A percentile compares a stretch with the other conserved stretches of the same genome.
These are phyloP conservation scores for Berghia stephanieae DNA, from an alignment of 1,140 invertebrate species.

Conservation along the genomic window DNA sequence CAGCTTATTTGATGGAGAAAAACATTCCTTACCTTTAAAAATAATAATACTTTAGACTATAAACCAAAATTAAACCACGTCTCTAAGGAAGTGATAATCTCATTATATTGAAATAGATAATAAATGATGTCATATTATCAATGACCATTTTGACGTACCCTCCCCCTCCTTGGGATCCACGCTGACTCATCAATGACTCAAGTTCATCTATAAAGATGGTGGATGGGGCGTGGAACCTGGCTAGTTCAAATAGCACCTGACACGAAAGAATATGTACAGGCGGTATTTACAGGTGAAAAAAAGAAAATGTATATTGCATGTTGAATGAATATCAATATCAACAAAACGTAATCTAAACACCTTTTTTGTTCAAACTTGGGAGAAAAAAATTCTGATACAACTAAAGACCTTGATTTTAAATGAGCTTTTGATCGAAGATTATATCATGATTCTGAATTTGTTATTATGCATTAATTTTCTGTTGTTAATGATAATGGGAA, in stretches of 20 bases:
- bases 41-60: not conserved
- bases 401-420: no score
- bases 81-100: not conserved
- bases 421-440: no score
- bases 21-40: no score
- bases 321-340: not conserved
- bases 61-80: not conserved
- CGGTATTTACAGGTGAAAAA: not conserved
- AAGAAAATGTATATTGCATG: not conserved
- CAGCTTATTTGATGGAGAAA: no score
- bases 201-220: constrained; percentile 72
- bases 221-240: constrained; percentile 69
- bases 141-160: constrained; percentile 54
- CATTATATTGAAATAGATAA: no score
- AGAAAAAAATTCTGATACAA: not conserved
- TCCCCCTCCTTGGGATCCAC: constrained; percentile 64
- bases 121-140: no score
- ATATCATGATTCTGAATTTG: no score
- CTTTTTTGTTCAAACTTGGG: not conserved
- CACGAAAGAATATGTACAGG: constrained; percentile 62
- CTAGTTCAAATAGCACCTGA: constrained; percentile 70
- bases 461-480: no score
- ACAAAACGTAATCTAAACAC: not conserved
- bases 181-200: constrained; percentile 70
- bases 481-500: no score